Evolutionary conservation across 1,140 invertebrate genomes (phyloP).

Genomic region (Notospermus geniculatus): DNA sequence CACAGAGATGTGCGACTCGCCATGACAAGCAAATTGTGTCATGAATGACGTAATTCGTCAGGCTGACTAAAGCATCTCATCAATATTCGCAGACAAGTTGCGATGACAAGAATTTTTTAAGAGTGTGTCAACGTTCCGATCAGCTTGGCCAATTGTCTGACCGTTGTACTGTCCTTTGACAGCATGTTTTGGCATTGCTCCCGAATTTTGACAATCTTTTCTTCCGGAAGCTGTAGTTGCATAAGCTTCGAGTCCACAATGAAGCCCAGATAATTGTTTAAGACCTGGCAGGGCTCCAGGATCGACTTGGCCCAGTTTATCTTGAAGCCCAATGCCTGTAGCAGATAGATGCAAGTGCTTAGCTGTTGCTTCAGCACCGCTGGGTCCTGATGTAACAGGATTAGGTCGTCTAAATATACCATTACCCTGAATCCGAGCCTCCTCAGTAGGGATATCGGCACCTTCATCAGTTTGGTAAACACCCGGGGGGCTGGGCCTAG

Average conservation of each 20-base stretch:
- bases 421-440: background rate
- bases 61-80: no score
- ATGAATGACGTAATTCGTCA: no score
- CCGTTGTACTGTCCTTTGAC: background rate
- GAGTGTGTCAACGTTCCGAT: constrained; percentile 4
- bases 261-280: background rate
- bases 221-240: background rate
- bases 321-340: background rate
- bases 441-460: background rate
- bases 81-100: no score
- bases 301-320: constrained; percentile 5
- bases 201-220: background rate
- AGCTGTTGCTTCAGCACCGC: no score
- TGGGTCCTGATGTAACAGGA: background rate
- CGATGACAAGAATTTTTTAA: no score
- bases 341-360: no score
- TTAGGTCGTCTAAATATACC: constrained; percentile 7
- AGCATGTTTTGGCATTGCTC: background rate
- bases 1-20: no score
- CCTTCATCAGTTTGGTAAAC: constrained; percentile 7
- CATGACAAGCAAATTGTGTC: no score
- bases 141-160: background rate
- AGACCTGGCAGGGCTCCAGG: background rate
- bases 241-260: background rate
- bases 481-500: background rate